Conservation (phyloP, 2,888 invertebrate species). For the Temnothorax rugatulus region DNA sequence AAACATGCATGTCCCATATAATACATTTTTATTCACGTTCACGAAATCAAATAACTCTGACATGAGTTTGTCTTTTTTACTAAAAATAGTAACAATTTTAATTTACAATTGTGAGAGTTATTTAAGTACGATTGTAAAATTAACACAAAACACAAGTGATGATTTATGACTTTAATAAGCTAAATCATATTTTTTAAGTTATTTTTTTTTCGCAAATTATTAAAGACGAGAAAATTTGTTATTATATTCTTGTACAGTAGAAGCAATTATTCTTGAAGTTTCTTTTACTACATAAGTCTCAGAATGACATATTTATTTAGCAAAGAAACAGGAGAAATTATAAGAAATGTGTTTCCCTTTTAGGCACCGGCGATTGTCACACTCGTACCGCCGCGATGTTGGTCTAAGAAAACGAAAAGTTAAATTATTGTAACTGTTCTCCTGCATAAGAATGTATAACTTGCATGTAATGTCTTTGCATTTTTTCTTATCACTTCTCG, state of each 20-base stretch:
- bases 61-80: not conserved
- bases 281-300: not conserved
- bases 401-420: conserved; percentile 82
- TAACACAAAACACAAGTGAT: not conserved
- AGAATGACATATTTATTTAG: not conserved
- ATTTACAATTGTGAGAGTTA: not conserved
- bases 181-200: not conserved
- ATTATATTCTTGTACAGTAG: not conserved
- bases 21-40: not conserved
- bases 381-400: conserved; percentile 82
- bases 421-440: conserved; percentile 58
- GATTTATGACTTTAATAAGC: not conserved
- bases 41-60: not conserved
- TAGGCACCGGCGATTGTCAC: conserved; percentile 84
- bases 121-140: not conserved
- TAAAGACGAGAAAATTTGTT: not conserved
- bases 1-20: not conserved
- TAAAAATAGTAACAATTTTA: not conserved
- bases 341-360: conserved; percentile 74
- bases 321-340: not conserved
- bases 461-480: conserved; percentile 41
- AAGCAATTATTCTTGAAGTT: not conserved
- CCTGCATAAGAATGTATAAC: conserved; percentile 18
- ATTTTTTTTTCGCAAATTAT: not conserved
- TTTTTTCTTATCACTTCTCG: not conserved